A percentile compares a stretch with the other conserved stretches of the same genome.
phyloP scores from a whole-genome alignment of 2,888 invertebrate genomes.

The Megastigmus dorsalis region DNA sequence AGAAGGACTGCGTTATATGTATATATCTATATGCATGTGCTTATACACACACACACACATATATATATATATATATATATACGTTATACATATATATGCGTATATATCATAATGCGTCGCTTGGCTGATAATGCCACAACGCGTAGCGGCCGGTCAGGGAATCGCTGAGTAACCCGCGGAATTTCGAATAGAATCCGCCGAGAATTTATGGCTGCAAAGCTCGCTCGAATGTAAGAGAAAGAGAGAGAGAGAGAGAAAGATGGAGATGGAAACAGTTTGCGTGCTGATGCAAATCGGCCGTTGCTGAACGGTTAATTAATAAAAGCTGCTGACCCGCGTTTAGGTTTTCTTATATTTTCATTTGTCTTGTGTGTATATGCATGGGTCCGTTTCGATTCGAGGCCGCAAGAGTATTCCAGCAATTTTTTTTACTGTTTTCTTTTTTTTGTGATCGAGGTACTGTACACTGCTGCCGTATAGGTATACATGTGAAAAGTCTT shows the following conservation, averaged over 20 bases:
- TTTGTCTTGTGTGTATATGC: too few species aligned
- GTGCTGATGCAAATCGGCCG: neutral
- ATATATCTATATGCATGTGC: neutral
- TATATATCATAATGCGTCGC: slow-evolving; percentile 17
- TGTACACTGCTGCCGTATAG: too few species aligned
- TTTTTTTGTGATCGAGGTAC: too few species aligned
- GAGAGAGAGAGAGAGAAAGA: too few species aligned
- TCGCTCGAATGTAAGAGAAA: neutral
- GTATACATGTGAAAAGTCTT: too few species aligned
- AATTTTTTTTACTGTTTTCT: too few species aligned
- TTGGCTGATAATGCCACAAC: neutral
- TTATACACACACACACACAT: neutral
- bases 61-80: neutral
- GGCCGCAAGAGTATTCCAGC: too few species aligned
- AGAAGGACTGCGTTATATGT: neutral
- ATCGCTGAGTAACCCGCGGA: slow-evolving; percentile 11
- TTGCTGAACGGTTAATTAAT: neutral
- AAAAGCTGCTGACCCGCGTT: neutral
- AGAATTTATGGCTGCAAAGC: neutral
- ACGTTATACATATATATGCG: neutral
- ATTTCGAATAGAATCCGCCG: slow-evolving; percentile 25
- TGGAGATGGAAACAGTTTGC: too few species aligned
- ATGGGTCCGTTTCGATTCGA: too few species aligned
- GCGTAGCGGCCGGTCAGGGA: neutral
- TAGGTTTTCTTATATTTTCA: too few species aligned